Evolutionary conservation across 2,113 vertebrate species (phyloP).

Genomic region (Chamaea fasciata): DNA sequence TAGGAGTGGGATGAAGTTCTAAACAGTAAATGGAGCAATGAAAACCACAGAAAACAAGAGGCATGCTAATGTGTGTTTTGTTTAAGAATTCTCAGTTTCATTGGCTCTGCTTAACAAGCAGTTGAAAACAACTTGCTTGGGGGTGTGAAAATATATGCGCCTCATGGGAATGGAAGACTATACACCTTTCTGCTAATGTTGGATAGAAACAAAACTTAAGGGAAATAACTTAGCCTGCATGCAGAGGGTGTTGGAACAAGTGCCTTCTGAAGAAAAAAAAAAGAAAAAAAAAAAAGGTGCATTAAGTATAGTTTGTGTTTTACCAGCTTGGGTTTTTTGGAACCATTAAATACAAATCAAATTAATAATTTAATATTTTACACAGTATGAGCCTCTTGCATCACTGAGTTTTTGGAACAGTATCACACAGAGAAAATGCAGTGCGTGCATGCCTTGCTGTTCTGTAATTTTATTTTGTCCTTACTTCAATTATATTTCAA

Average conservation of each 20-base stretch:
- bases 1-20: background rate
- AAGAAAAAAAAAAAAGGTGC: background rate
- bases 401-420: conserved; percentile 49
- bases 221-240: background rate
- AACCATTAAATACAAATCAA: conserved; percentile 45
- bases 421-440: conserved; percentile 18
- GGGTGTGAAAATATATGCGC: background rate
- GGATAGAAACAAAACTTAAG: background rate
- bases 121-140: background rate
- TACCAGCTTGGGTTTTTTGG: background rate
- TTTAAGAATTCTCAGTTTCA: conserved; percentile 24
- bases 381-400: conserved; percentile 39
- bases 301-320: background rate
- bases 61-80: conserved; percentile 23
- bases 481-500: conserved; percentile 3
- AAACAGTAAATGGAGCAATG: conserved; percentile 37
- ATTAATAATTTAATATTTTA: conserved; percentile 59
- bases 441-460: conserved; percentile 39
- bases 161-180: background rate
- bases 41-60: conserved; percentile 25
- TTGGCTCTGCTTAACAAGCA: background rate
- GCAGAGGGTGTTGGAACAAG: background rate
- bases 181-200: background rate
- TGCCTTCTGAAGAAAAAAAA: background rate
- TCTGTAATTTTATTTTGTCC: conserved; percentile 35